Evolutionary conservation across 2,888 invertebrate genomes (phyloP).

Genomic region (Hirtodrosophila duncani): DNA sequence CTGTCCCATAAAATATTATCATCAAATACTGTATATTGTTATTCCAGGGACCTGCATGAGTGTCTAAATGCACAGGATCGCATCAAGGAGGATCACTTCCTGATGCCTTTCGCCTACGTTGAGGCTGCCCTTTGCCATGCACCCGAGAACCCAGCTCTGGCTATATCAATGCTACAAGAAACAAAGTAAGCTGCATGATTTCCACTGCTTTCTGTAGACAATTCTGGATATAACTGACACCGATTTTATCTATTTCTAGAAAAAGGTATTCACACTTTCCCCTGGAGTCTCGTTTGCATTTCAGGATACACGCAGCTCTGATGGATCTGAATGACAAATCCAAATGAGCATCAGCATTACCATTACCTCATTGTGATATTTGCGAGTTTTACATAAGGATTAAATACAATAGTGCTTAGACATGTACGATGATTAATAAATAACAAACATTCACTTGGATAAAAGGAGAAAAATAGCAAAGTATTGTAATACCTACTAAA

Average conservation of each 20-base stretch:
- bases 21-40: neutral
- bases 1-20: neutral
- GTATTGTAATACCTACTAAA: too few relatives aligned
- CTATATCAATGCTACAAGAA: constrained; percentile 86
- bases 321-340: constrained; percentile 68
- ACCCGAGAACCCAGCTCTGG: constrained; percentile 84
- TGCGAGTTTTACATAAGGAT: too few relatives aligned
- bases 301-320: constrained; percentile 89
- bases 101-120: constrained; percentile 90
- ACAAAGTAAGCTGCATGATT: constrained; percentile 84
- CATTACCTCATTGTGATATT: too few relatives aligned
- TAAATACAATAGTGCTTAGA: too few relatives aligned
- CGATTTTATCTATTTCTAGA: constrained; percentile 80
- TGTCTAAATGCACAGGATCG: constrained; percentile 80
- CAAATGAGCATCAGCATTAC: too few relatives aligned
- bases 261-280: constrained; percentile 92
- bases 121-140: constrained; percentile 91
- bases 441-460: too few relatives aligned
- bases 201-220: neutral
- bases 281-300: constrained; percentile 92
- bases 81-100: constrained; percentile 89
- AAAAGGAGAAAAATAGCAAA: too few relatives aligned
- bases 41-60: constrained; percentile 55
- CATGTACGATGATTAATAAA: too few relatives aligned
- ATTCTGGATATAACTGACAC: too few relatives aligned